phyloP scores from a whole-genome alignment of 2,888 invertebrate species.

The Diaphora mendica region DNA sequence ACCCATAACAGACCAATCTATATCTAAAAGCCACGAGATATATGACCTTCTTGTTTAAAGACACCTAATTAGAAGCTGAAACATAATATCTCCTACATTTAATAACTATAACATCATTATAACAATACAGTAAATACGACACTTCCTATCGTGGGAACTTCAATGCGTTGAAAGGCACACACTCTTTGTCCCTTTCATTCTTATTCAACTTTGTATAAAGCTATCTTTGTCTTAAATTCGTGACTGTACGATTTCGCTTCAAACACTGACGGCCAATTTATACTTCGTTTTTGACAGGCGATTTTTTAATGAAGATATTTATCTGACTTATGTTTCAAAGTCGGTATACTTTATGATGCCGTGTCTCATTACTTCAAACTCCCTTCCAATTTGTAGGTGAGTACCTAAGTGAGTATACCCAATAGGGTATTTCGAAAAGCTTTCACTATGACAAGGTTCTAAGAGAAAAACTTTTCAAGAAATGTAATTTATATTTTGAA shows the following conservation, averaged over 20 bases:
- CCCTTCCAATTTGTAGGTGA: neutral
- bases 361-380: neutral
- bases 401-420: too few relatives aligned
- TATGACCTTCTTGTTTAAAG: neutral
- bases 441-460: neutral
- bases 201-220: constrained; percentile 22
- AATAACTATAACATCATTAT: constrained; percentile 18
- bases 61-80: neutral
- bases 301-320: constrained; percentile 62
- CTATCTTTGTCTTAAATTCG: constrained; percentile 68
- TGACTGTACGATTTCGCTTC: constrained; percentile 75
- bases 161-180: constrained; percentile 55
- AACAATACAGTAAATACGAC: constrained; percentile 42
- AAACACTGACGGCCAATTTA: constrained; percentile 62
- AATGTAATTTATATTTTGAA: neutral
- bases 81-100: constrained; percentile 3
- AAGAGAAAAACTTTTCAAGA: neutral
- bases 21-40: too few relatives aligned
- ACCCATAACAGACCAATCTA: too few relatives aligned
- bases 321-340: constrained; percentile 42
- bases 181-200: constrained; percentile 47
- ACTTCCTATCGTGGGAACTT: constrained; percentile 68
- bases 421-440: neutral
- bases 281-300: constrained; percentile 61
- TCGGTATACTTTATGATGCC: constrained; percentile 5